Conservation (phyloP, 2,888 invertebrate species). For the Antitype chi region DNA sequence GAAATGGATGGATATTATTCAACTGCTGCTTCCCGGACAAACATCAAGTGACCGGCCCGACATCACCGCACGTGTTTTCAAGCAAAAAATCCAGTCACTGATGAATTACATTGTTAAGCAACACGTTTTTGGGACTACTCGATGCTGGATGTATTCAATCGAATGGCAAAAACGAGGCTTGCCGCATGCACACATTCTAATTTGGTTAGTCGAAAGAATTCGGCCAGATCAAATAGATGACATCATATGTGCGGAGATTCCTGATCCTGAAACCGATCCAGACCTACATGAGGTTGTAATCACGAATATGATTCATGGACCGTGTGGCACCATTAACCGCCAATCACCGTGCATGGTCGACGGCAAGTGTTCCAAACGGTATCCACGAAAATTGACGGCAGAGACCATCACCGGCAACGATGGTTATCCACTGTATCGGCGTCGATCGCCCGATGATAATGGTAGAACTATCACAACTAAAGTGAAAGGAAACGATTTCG, state of each 20-base stretch:
- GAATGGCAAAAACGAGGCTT: slow-evolving; percentile 2
- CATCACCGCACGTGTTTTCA: neutral
- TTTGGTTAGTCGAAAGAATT: neutral
- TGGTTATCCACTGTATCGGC: slow-evolving; percentile 10
- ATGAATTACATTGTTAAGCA: neutral
- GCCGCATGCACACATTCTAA: slow-evolving; percentile 1
- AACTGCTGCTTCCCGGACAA: slow-evolving; percentile 12
- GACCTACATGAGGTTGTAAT: neutral
- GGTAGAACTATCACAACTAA: neutral
- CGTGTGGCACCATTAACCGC: neutral
- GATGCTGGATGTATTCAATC: slow-evolving; percentile 14
- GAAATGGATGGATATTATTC: slow-evolving; percentile 7
- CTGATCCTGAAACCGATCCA: neutral
- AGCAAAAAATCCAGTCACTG: neutral
- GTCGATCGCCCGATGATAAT: slow-evolving; percentile 2
- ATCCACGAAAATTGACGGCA: slow-evolving; percentile 4
- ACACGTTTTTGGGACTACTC: neutral
- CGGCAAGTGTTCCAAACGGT: neutral
- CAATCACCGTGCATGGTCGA: slow-evolving; percentile 10
- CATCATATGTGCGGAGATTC: slow-evolving; percentile 2
- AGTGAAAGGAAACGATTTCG: slow-evolving; percentile 8
- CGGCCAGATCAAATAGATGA: neutral
- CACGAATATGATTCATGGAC: slow-evolving; percentile 5
- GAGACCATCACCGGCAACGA: neutral
- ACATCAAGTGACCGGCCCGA: slow-evolving; percentile 3